Evolutionary conservation across 2,888 invertebrate genomes (phyloP).

Genomic region (Archips crataeganus): DNA sequence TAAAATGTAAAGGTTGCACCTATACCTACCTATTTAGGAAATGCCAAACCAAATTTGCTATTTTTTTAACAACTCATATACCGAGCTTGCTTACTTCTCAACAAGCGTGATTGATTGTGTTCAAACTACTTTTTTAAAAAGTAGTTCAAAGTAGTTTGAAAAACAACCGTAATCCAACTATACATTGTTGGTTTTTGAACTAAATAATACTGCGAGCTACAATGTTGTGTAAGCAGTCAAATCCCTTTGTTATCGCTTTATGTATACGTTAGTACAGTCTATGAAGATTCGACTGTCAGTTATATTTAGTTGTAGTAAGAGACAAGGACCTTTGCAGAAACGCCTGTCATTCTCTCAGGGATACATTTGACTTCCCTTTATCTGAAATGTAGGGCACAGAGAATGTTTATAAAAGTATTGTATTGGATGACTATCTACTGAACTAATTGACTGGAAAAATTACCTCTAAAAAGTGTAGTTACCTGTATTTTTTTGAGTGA

Average conservation of each 20-base stretch:
- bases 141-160: not conserved
- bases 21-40: too few relatives aligned
- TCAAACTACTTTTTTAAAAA: too few relatives aligned
- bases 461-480: not conserved
- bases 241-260: not conserved
- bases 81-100: too few relatives aligned
- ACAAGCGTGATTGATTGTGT: too few relatives aligned
- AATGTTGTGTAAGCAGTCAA: not conserved
- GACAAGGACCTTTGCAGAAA: not conserved
- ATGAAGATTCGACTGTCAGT: not conserved
- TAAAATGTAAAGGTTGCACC: not conserved
- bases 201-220: not conserved
- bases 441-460: not conserved
- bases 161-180: not conserved
- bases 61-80: too few relatives aligned
- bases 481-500: not conserved
- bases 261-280: not conserved
- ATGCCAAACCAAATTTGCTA: too few relatives aligned
- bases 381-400: not conserved
- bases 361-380: not conserved
- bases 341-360: not conserved
- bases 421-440: not conserved
- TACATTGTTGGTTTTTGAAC: not conserved
- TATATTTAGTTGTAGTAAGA: slow-evolving; percentile 6
- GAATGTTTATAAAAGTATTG: not conserved